A percentile compares a stretch with the other conserved stretches of the same genome.
These are phyloP conservation scores for Plebejus argus DNA, from an alignment of 2,888 invertebrate species.

Conservation along the genomic window DNA sequence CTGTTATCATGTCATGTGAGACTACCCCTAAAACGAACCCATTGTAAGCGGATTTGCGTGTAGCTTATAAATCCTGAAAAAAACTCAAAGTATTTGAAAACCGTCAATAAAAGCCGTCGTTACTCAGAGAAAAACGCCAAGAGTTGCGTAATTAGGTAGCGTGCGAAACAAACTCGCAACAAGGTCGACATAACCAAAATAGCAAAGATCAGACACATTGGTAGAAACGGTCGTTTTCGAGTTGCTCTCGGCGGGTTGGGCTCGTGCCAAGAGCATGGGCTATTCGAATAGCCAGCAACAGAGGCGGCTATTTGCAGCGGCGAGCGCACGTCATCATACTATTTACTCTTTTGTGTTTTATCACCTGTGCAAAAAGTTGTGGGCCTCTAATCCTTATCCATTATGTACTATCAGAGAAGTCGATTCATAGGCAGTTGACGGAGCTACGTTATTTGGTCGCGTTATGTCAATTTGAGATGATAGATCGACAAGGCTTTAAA, in stretches of 20 bases:
- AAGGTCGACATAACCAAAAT: conserved; percentile 74
- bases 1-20: too few relatives aligned
- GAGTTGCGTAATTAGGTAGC: conserved; percentile 58
- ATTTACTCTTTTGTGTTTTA: conserved; percentile 75
- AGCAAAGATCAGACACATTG: conserved; percentile 70
- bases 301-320: conserved; percentile 72
- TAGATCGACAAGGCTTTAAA: too few relatives aligned
- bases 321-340: conserved; percentile 75
- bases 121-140: conserved; percentile 26
- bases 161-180: conserved; percentile 63
- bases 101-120: not conserved
- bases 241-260: conserved; percentile 68
- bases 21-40: too few relatives aligned
- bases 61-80: not conserved
- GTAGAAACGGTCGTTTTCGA: conserved; percentile 74
- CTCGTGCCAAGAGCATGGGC: conserved; percentile 64
- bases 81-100: conserved; percentile 2
- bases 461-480: too few relatives aligned
- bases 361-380: conserved; percentile 57
- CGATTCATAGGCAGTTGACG: too few relatives aligned
- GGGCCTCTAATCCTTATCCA: not conserved
- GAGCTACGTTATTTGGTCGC: too few relatives aligned
- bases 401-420: too few relatives aligned
- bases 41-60: not conserved
- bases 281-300: conserved; percentile 67